Evolutionary conservation across 2,797 vertebrate genomes (phyloP), one percentile per base, ranked within the genome.

Genomic region (Pseudomugil gertrudae): DNA sequence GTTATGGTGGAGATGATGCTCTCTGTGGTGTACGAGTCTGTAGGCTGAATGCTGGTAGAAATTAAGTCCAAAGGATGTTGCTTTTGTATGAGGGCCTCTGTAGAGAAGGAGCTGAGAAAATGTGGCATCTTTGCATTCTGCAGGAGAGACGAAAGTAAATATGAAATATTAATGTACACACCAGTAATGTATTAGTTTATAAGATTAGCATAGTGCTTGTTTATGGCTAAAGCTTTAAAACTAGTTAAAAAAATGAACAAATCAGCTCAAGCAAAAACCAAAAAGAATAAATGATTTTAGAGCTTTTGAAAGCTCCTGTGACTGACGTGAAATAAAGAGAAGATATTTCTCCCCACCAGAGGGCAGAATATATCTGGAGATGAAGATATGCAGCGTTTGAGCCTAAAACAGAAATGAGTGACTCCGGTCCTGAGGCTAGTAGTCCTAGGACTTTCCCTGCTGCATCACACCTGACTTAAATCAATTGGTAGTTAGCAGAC

Each of bases 51-150:
- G 13, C 60, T 32, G 33, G 61, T 23, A 0, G 74, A 65, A 23
- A 80, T 23, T 7, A 68, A 6, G 57, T 74, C 84, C 56, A 57
- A 0, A 14, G 79, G 24, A 40, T 76, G 66, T 17, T 60, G 9
- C 36, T 60, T 9, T 0, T 74, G 57, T 74, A 77, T 27, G 45
- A 85, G 36, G 0, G 72, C 17, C 60, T 85, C 85, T 0, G 68
- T 75, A 0, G 74, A 24, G 69, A 80, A 66, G 62, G 72, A 77
- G 56, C 52, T 54, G 36, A 66, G 6, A 29, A 69, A 76, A 63
- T 74, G 50, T 35, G 84, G 71, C 79, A 87, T 89, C 54, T 83
- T 94, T 72, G 87, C 78, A 83, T 85, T 83, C 92, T 91, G 79
- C 4, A 71, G 60, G 35, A 81, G 21, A 77, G 8, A 50, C 30